phyloP scores from a whole-genome alignment of 1,140 invertebrate species.

The Thaumatotibia leucotreta region DNA sequence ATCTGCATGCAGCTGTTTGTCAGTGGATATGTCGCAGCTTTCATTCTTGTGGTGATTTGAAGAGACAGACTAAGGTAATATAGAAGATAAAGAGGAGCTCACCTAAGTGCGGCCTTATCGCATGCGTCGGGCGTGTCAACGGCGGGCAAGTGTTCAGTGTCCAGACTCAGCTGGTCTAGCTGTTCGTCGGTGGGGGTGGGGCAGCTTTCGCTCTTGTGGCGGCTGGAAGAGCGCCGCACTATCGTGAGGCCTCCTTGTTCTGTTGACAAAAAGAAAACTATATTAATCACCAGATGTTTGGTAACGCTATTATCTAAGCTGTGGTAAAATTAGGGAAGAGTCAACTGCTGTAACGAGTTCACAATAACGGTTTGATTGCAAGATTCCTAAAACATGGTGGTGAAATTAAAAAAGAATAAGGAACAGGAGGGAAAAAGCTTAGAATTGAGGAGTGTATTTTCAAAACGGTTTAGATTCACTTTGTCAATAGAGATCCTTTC shows the following conservation, averaged over 20 bases:
- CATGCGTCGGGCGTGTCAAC: slow-evolving; percentile 92
- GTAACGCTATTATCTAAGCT: not conserved
- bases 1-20: not conserved
- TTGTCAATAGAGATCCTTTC: no score
- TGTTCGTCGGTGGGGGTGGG: slow-evolving; percentile 79
- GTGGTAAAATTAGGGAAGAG: no score
- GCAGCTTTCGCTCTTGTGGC: slow-evolving; percentile 64
- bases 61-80: no score
- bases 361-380: no score
- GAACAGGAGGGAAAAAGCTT: no score
- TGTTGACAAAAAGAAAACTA: slow-evolving; percentile 60
- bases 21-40: not conserved
- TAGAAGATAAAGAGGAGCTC: slow-evolving; percentile 23
- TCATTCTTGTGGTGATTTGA: no score
- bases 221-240: slow-evolving; percentile 83
- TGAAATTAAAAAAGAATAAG: no score
- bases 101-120: slow-evolving; percentile 92
- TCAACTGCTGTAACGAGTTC: no score
- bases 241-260: slow-evolving; percentile 90
- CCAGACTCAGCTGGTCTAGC: slow-evolving; percentile 82
- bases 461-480: no score
- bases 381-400: no score
- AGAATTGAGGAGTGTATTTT: no score
- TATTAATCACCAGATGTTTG: not conserved
- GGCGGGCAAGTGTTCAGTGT: slow-evolving; percentile 86